phyloP scores from a whole-genome alignment of 2,797 vertebrate genomes.

The Morelia viridis region DNA sequence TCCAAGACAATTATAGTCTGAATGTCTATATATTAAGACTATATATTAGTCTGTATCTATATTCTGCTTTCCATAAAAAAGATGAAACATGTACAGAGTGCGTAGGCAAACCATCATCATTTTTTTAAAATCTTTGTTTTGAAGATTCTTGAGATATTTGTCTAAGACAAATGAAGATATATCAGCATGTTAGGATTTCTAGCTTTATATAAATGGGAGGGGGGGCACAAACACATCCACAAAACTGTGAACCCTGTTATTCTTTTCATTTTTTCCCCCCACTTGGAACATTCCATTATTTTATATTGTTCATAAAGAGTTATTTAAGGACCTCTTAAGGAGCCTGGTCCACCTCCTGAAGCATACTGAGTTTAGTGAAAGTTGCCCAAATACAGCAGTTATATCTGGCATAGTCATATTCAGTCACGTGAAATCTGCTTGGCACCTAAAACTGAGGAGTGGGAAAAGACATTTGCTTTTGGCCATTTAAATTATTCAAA shows the following conservation, averaged over 20 bases:
- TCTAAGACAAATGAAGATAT: not conserved
- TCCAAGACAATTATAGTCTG: not conserved
- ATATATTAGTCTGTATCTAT: not conserved
- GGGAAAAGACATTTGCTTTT: not conserved
- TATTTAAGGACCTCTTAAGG: not conserved
- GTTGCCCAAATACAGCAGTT: not conserved
- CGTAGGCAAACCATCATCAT: no score
- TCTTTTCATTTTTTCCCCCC: not conserved
- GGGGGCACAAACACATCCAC: not conserved
- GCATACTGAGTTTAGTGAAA: not conserved
- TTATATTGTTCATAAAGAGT: not conserved
- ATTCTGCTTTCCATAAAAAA: not conserved
- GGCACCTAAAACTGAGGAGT: not conserved
- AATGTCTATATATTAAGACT: not conserved
- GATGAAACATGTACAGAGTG: no score
- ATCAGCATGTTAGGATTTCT: not conserved
- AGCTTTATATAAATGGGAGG: no score
- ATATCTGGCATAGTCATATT: no score
- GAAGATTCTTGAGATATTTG: not conserved
- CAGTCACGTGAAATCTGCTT: not conserved
- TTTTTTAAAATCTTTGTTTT: no score
- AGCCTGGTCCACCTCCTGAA: not conserved
- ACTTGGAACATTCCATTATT: not conserved
- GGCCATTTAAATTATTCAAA: not conserved
- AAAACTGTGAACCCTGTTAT: not conserved